These are phyloP conservation scores for Harpagifer antarcticus DNA, from an alignment of 2,797 vertebrate species.

Conservation along the genomic window DNA sequence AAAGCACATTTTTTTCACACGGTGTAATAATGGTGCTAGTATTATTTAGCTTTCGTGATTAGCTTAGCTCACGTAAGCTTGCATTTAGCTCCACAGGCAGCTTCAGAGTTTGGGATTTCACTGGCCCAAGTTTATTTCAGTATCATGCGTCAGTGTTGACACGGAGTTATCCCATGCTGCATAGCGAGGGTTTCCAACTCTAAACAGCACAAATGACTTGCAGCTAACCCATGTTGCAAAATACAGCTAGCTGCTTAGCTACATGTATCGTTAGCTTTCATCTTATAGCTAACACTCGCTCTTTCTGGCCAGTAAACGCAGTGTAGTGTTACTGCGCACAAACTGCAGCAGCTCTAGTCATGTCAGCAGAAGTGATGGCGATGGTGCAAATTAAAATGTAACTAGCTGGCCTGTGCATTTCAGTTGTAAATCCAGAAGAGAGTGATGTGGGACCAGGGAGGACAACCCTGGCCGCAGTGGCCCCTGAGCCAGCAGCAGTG, in stretches of 20 bases:
- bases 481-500: constrained; percentile 99
- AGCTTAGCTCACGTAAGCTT: constrained; percentile 59
- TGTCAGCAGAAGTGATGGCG: not conserved
- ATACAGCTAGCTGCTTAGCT: constrained; percentile 12
- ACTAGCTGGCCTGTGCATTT: constrained; percentile 21
- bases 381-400: not conserved
- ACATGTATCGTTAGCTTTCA: constrained; percentile 23
- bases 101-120: not conserved
- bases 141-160: not conserved
- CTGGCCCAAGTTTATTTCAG: not conserved
- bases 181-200: accelerated
- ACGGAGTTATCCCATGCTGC: no score
- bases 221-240: not conserved
- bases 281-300: constrained; percentile 19
- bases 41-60: not conserved
- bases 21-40: not conserved
- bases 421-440: constrained; percentile 62
- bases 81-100: constrained; percentile 14
- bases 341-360: not conserved
- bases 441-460: constrained; percentile 99
- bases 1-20: not conserved
- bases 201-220: accelerated
- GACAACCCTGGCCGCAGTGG: constrained; percentile 99
- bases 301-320: not conserved
- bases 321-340: not conserved